phyloP scores from a whole-genome alignment of 1,140 invertebrate genomes.

The Sinella curviseta region DNA sequence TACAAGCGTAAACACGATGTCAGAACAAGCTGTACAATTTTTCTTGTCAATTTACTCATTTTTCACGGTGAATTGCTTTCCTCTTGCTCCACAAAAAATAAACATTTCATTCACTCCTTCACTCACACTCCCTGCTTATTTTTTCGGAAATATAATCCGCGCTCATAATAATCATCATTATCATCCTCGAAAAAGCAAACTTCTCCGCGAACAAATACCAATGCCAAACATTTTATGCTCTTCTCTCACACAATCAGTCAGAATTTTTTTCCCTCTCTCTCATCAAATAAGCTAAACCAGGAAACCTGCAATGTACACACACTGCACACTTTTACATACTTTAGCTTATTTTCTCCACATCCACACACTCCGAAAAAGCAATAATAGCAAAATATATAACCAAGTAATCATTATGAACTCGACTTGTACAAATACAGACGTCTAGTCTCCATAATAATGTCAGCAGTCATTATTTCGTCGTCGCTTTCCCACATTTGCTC shows the following conservation, averaged over 20 bases:
- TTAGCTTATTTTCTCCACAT: no score
- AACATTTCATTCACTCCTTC: constrained; percentile 1
- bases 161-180: neutral
- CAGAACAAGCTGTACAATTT: constrained; percentile 19
- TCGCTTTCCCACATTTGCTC: constrained; percentile 11
- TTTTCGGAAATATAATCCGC: neutral
- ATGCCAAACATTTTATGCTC: neutral
- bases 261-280: no score
- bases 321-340: neutral
- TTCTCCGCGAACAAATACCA: neutral
- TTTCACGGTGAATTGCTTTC: neutral
- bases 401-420: neutral
- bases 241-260: no score
- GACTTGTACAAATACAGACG: neutral
- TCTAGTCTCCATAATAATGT: neutral
- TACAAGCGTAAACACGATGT: neutral
- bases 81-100: constrained; percentile 5
- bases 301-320: neutral
- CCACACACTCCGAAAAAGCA: neutral
- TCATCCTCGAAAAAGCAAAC: neutral
- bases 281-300: neutral
- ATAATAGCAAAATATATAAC: neutral
- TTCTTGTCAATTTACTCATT: constrained; percentile 22
- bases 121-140: neutral
- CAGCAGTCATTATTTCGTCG: constrained; percentile 5